phyloP scores from a whole-genome alignment of 2,797 vertebrate genomes.

The Eremophila alpestris region DNA sequence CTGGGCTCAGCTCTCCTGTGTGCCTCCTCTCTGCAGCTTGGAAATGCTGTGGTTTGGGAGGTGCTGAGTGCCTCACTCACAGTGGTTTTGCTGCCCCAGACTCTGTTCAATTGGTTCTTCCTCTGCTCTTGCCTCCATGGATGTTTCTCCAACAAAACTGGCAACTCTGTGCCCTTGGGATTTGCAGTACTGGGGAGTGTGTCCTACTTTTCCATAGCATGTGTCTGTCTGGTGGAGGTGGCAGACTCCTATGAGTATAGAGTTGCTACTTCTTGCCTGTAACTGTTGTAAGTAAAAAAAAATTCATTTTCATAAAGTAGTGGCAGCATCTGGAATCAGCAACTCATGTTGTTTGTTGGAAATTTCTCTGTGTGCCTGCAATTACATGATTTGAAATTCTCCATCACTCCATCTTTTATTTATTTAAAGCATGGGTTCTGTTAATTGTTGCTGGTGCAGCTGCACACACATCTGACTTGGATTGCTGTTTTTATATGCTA shows the following conservation, averaged over 20 bases:
- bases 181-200: neutral
- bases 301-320: neutral
- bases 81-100: neutral
- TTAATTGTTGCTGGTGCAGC: neutral
- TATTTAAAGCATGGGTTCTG: neutral
- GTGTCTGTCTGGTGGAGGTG: neutral
- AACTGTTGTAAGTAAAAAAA: neutral
- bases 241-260: neutral
- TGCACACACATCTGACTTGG: neutral
- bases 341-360: neutral
- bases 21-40: rapidly evolving
- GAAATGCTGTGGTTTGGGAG: neutral
- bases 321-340: neutral
- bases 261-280: neutral
- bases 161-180: neutral
- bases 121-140: neutral
- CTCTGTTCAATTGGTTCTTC: neutral
- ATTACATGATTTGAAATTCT: neutral
- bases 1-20: neutral
- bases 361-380: neutral
- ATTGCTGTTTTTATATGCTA: neutral
- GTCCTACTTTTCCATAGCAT: neutral
- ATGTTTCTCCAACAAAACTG: neutral
- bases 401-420: neutral
- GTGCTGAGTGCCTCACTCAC: rapidly evolving